Evolutionary conservation across 2,797 vertebrate genomes (phyloP).

Genomic region (Pitangus sulphuratus): DNA sequence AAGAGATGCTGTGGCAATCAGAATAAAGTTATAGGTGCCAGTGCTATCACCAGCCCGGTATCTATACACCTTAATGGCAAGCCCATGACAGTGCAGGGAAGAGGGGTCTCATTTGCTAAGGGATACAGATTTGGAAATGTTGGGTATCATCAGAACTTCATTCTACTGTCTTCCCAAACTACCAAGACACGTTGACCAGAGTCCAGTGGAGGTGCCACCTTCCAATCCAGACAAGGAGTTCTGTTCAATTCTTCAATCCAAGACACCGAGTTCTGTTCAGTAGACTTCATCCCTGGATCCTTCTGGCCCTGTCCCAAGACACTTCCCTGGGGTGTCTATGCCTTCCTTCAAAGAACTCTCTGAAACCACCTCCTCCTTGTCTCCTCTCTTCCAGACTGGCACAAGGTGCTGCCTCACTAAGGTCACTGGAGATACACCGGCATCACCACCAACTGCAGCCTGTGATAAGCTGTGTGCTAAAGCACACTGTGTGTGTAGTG

Average conservation of each 20-base stretch:
- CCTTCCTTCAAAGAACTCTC: neutral
- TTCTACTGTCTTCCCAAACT: neutral
- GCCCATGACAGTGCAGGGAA: too few relatives aligned
- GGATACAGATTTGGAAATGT: neutral
- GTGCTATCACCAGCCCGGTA: neutral
- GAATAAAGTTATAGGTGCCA: neutral
- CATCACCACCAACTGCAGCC: neutral
- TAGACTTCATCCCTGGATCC: neutral
- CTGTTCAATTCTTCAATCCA: too few relatives aligned
- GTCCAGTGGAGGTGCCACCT: neutral
- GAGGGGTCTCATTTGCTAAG: neutral
- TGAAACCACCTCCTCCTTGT: neutral
- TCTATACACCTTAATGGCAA: neutral
- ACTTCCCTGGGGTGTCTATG: neutral
- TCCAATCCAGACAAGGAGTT: neutral
- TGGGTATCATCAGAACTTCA: neutral
- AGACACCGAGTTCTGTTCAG: neutral
- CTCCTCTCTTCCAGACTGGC: neutral
- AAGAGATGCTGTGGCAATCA: neutral
- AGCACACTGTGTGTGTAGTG: fast-evolving
- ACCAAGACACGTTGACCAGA: neutral
- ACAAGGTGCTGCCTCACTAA: neutral
- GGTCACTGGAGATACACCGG: neutral
- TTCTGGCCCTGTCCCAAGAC: neutral
- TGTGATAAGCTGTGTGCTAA: neutral